Conservation (phyloP, 2,888 invertebrate genomes). For the Listrodromus nycthemerus region DNA sequence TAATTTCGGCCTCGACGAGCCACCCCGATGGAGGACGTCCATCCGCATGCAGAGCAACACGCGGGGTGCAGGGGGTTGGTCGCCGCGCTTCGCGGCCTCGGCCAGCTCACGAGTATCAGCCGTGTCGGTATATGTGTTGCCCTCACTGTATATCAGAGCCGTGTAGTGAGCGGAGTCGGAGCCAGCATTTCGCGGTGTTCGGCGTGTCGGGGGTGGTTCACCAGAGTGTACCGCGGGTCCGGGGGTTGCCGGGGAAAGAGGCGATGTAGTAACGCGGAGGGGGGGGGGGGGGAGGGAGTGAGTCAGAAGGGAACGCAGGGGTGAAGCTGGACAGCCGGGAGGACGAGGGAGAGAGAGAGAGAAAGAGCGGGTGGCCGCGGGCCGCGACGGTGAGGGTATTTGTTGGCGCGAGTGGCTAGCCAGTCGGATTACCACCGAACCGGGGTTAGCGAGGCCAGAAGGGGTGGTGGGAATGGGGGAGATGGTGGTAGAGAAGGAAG, state of each 20-base stretch:
- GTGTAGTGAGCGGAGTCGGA: conserved; percentile 67
- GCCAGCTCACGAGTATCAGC: conserved; percentile 49
- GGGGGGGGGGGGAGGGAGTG: conserved; percentile 49
- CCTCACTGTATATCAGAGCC: conserved; percentile 29
- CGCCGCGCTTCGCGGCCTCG: conserved; percentile 55
- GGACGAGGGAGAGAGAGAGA: conserved; percentile 62
- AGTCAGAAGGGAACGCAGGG: conserved; percentile 13
- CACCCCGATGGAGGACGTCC: conserved; percentile 4
- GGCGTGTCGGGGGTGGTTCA: conserved; percentile 84
- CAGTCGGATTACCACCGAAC: conserved; percentile 84
- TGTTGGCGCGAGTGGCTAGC: conserved; percentile 84
- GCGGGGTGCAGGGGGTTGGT: not conserved
- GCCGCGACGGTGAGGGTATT: conserved; percentile 83
- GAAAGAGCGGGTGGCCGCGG: conserved; percentile 73
- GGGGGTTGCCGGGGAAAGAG: conserved; percentile 50
- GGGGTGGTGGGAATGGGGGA: conserved; percentile 69
- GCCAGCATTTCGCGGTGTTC: conserved; percentile 82
- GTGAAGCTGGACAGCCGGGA: conserved; percentile 65
- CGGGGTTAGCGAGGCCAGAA: conserved; percentile 71
- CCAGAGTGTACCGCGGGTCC: conserved; percentile 82
- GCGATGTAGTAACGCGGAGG: conserved; percentile 40
- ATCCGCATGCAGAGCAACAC: not conserved
- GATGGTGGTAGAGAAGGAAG: conserved; percentile 49
- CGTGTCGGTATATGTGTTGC: conserved; percentile 43
- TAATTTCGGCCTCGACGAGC: conserved; percentile 63